Percentiles rank a stretch among this genome's conserved stretches.
phyloP scores from a whole-genome alignment of 2,888 invertebrate genomes.

The Dione vanillae region DNA sequence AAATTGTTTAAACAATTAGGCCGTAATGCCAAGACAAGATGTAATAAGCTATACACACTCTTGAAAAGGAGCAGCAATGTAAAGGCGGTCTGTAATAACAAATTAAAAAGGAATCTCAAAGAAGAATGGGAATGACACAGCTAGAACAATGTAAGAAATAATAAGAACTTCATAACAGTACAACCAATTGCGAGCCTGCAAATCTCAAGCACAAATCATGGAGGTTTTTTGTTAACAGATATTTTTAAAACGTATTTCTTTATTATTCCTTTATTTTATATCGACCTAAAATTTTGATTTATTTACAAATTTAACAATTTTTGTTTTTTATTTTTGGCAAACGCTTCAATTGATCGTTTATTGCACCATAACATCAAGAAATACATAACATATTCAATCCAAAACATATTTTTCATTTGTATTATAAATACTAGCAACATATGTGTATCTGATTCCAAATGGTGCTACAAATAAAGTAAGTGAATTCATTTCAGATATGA shows the following conservation, averaged over 20 bases:
- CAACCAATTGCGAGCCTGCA: conserved; percentile 41
- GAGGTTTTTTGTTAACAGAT: no score
- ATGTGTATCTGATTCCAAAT: not conserved
- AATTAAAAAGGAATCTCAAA: conserved; percentile 25
- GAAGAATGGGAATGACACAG: conserved; percentile 34
- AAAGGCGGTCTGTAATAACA: conserved; percentile 8
- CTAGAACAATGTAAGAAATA: conserved; percentile 41
- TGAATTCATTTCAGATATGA: not conserved
- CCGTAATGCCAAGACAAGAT: not conserved
- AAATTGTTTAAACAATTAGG: not conserved
- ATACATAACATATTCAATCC: not conserved
- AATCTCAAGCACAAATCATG: conserved; percentile 41
- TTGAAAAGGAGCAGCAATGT: not conserved
- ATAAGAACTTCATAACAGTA: conserved; percentile 46
- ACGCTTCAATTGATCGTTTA: no score
- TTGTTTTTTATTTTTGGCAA: no score
- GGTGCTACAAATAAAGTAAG: not conserved
- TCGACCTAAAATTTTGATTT: no score
- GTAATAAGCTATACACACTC: conserved; percentile 1
- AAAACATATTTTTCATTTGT: no score
- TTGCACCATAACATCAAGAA: no score
- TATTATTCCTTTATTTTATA: no score
- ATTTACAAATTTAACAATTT: no score
- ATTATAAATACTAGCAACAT: not conserved
- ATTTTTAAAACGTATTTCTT: no score